Base-by-base conservation (phyloP, 2,113 vertebrate species). In the Clupea harengus region DNA sequence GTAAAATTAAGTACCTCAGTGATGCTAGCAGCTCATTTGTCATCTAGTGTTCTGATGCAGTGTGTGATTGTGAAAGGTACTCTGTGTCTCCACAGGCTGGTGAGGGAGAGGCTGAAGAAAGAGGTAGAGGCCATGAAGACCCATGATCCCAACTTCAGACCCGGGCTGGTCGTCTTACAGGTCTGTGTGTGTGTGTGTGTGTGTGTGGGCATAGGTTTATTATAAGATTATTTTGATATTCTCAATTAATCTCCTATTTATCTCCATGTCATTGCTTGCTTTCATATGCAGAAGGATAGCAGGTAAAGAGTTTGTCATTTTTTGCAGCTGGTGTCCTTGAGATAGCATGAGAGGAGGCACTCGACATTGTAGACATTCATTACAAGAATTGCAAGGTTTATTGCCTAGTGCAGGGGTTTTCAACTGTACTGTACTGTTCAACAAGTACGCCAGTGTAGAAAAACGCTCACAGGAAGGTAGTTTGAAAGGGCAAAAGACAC, bases 151-250 rank as follows among this genome's bases (percentile, higher is more conserved):
- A 96, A 96, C 87, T 99, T 99, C 92, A 94, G 87, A 86, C 98
- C 98, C 8, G 97, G 98, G 78, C 95, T 99, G 0, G 97, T 98
- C 64, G 97, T 99, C 92, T 91, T 99, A 86, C 98, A 99, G 96
- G 98, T 99, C 91, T 85, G 88, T 85, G n/a, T 1, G 11, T 18
- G 5, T n/a, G n/a, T 57, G 18, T 82, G 2, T 28, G 9, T 81
- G 4, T 57, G 32, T 15, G 15, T 57, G 46, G 11, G 39, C 39
- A 28, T 39, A 52, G 57, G 32, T n/a, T n/a, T n/a, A 39, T 25
- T n/a, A 15, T n/a, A 22, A 57, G 18, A 17, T 6, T n/a, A 22
- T 45, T n/a, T n/a, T n/a, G n/a, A 54, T n/a, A 9, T 11, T 25
- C 20, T 60, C 20, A 57, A 6, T 0, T 60, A 7, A 60, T 60